Conservation (phyloP, 2,888 invertebrate genomes). For the Orchesellides sinensis region DNA sequence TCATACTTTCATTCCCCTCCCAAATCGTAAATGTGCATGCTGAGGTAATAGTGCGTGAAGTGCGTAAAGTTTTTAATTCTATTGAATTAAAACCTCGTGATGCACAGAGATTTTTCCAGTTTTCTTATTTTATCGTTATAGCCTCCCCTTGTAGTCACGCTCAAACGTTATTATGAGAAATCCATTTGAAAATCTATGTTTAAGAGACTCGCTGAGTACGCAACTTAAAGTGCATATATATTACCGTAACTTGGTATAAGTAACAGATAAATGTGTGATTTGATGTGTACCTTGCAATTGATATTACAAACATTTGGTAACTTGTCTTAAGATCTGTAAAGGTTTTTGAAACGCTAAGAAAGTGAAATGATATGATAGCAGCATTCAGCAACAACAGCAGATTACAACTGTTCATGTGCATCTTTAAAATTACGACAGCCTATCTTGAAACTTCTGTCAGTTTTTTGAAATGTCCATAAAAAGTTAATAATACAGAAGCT, state of each 20-base stretch:
- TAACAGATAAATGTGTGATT: conserved; percentile 13
- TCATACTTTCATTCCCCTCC: conserved; percentile 11
- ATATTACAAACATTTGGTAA: conserved; percentile 25
- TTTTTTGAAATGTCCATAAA: conserved; percentile 3
- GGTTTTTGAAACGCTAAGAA: conserved; percentile 46
- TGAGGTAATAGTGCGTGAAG: neutral
- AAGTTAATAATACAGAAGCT: neutral
- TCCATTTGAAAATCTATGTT: neutral
- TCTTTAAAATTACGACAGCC: neutral
- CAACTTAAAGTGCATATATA: neutral
- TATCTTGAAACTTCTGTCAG: neutral
- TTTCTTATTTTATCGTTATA: conserved; percentile 13
- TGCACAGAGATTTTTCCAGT: conserved; percentile 41
- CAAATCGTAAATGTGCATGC: conserved; percentile 32
- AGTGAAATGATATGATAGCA: conserved; percentile 57
- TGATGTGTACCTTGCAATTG: conserved; percentile 24
- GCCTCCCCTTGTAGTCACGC: neutral
- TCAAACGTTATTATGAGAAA: neutral
- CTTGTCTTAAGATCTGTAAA: conserved; percentile 44
- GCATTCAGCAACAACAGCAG: conserved; percentile 29
- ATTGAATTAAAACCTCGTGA: no score
- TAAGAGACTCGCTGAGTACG: neutral
- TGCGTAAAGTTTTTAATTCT: neutral
- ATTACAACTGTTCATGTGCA: conserved; percentile 12
- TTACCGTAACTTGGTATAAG: conserved; percentile 6